These are phyloP conservation scores for Schizopygopsis pylzovi DNA, from an alignment of 2,797 vertebrate genomes.

Conservation along the genomic window DNA sequence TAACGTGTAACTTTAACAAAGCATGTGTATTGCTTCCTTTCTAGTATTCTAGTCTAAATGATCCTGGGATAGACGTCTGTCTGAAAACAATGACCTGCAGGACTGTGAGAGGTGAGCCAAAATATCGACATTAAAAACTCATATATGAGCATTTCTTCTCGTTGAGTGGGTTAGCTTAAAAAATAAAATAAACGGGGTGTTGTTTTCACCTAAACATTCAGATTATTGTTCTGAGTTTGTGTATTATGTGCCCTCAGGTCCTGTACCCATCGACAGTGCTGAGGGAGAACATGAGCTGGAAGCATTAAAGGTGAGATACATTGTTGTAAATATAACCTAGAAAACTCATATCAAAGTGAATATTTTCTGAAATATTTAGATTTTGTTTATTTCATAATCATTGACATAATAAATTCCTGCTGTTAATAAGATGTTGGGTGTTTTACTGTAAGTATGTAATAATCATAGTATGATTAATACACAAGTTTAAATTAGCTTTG, in stretches of 20 bases:
- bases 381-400: not conserved
- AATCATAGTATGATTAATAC: not conserved
- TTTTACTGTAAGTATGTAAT: not conserved
- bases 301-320: slow-evolving; percentile 41
- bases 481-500: not conserved
- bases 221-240: not conserved
- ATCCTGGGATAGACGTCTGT: slow-evolving; percentile 66
- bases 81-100: slow-evolving; percentile 65
- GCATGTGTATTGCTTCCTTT: slow-evolving; percentile 10
- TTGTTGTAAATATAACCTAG: not conserved
- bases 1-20: not conserved
- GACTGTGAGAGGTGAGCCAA: slow-evolving; percentile 15
- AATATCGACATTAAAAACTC: not conserved
- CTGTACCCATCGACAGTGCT: slow-evolving; percentile 45
- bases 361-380: not conserved
- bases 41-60: slow-evolving; percentile 73
- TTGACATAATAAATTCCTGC: not conserved
- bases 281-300: slow-evolving; percentile 39
- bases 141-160: not conserved
- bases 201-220: not conserved
- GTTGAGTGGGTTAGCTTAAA: not conserved
- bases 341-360: not conserved
- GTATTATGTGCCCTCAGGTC: slow-evolving; percentile 26
- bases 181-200: not conserved
- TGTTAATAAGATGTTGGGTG: not conserved